Evolutionary conservation across 2,113 vertebrate species (phyloP).

Genomic region (Carassius gibelio): DNA sequence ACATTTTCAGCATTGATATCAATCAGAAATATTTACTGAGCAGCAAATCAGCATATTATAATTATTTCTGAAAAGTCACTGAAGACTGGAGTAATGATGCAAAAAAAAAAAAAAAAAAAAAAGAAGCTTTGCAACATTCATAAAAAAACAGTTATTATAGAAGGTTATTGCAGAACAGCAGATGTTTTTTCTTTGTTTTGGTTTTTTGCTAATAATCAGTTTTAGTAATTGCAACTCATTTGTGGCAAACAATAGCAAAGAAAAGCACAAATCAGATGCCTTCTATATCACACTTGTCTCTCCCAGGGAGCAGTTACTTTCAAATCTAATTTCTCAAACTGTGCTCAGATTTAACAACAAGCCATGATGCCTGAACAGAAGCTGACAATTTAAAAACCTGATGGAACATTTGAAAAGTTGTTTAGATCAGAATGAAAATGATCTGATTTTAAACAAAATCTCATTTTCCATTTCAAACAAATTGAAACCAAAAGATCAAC

Average conservation of each 20-base stretch:
- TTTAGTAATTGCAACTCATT: neutral
- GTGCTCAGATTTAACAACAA: neutral
- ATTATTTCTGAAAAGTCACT: too few species aligned
- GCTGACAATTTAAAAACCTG: neutral
- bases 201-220: constrained; percentile 2
- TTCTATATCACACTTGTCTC: neutral
- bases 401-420: constrained; percentile 3
- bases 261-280: neutral
- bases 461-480: constrained; percentile 11
- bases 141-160: too few species aligned
- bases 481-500: neutral
- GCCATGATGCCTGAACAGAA: neutral
- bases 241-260: neutral
- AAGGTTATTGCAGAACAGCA: neutral
- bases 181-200: neutral
- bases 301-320: neutral
- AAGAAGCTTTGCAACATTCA: too few species aligned
- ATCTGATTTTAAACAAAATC: constrained; percentile 6
- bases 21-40: neutral
- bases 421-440: neutral
- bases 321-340: neutral
- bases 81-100: too few species aligned
- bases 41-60: neutral
- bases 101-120: too few species aligned
- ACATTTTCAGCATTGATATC: neutral